phyloP scores from a whole-genome alignment of 2,888 invertebrate genomes.

The Prostheceraeus crozeri region DNA sequence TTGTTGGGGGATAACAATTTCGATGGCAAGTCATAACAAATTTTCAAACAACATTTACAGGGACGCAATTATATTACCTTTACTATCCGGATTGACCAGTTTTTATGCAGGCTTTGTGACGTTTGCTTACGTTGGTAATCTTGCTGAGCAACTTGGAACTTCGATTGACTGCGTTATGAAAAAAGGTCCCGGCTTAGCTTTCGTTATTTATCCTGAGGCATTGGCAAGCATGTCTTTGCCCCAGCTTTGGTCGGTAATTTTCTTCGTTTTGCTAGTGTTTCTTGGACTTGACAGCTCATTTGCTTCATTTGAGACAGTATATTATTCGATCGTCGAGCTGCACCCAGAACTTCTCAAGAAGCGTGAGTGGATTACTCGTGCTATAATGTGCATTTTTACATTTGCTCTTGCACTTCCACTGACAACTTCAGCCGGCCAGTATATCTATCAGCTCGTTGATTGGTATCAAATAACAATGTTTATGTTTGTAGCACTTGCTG shows the following conservation, averaged over 20 bases:
- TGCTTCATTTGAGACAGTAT: too few species aligned
- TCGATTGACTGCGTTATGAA: conserved; percentile 4
- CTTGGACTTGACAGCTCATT: neutral
- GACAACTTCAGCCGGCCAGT: too few species aligned
- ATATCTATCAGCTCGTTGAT: too few species aligned
- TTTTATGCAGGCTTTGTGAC: conserved; percentile 5
- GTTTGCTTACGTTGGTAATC: neutral
- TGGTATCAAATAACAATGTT: too few species aligned
- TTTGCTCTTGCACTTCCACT: neutral
- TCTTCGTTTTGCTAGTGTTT: neutral
- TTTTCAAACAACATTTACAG: neutral
- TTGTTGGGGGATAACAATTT: neutral
- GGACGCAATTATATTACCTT: neutral
- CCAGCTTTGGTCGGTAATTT: conserved; percentile 9
- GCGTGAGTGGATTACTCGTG: neutral
- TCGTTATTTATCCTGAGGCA: neutral
- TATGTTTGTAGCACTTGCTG: too few species aligned
- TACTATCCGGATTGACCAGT: neutral
- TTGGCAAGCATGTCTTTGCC: neutral
- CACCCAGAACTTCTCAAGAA: neutral
- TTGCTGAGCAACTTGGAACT: neutral
- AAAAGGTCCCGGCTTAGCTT: neutral
- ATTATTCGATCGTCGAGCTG: too few species aligned
- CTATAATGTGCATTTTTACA: neutral
- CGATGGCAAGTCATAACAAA: neutral